phyloP scores from a whole-genome alignment of 2,888 invertebrate genomes.

The Cerceris rybyensis region DNA sequence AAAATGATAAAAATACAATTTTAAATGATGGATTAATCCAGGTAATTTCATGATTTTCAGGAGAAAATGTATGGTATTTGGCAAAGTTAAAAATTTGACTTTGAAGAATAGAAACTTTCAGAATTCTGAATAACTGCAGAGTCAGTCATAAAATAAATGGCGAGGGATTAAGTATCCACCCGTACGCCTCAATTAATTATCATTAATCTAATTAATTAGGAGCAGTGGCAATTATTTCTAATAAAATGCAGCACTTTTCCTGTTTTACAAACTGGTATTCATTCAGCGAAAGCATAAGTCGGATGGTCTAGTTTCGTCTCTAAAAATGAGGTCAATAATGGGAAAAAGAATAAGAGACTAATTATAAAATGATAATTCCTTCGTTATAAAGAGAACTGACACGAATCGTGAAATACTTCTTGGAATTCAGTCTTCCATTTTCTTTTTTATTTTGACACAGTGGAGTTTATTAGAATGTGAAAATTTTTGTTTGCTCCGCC shows the following conservation, averaged over 20 bases:
- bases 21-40: no score
- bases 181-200: no score
- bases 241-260: no score
- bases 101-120: no score
- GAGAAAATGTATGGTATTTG: no score
- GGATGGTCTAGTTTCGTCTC: slow-evolving; percentile 36
- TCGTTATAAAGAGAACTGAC: slow-evolving; percentile 2
- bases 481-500: slow-evolving; percentile 43
- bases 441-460: slow-evolving; percentile 24
- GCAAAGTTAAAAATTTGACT: no score
- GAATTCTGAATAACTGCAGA: no score
- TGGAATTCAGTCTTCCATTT: slow-evolving; percentile 45
- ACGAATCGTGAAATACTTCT: slow-evolving; percentile 44
- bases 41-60: no score
- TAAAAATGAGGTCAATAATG: slow-evolving; percentile 8
- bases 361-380: background rate
- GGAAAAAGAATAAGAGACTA: slow-evolving; percentile 15
- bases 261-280: background rate
- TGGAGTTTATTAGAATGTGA: slow-evolving; percentile 55
- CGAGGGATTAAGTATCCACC: no score
- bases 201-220: background rate
- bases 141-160: no score
- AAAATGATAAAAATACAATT: no score
- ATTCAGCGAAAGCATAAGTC: slow-evolving; percentile 41
- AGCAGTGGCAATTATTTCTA: background rate